phyloP scores from a whole-genome alignment of 2,113 vertebrate genomes.

The Mormyrus iriodes region DNA sequence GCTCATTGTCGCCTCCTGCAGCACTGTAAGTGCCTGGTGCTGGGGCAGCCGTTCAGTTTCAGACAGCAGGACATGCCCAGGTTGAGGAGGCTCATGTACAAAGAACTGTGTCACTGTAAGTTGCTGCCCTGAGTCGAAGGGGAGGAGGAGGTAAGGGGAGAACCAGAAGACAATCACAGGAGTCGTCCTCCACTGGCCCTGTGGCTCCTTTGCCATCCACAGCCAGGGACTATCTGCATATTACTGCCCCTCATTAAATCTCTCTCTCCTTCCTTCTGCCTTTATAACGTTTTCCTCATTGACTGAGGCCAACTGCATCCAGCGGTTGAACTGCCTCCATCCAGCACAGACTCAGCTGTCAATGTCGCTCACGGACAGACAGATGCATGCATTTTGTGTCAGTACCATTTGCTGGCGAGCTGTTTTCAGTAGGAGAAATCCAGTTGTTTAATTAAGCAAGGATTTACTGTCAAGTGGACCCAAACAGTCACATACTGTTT shows the following conservation, averaged over 20 bases:
- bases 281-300: background rate
- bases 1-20: conserved; percentile 37
- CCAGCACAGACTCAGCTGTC: background rate
- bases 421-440: conserved; percentile 44
- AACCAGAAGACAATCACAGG: conserved; percentile 18
- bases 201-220: conserved; percentile 26
- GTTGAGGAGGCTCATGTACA: conserved; percentile 85
- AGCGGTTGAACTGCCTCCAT: background rate
- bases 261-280: background rate
- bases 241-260: background rate
- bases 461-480: conserved; percentile 27
- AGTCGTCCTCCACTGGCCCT: background rate
- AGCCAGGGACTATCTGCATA: conserved; percentile 30
- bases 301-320: background rate
- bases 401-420: conserved; percentile 50
- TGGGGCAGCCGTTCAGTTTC: conserved; percentile 77
- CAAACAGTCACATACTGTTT: conserved; percentile 28
- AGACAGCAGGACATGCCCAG: conserved; percentile 87
- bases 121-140: conserved; percentile 69
- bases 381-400: background rate
- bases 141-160: background rate
- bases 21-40: conserved; percentile 87
- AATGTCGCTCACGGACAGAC: background rate
- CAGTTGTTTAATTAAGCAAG: conserved; percentile 41
- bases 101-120: conserved; percentile 90